phyloP scores from a whole-genome alignment of 2,888 invertebrate species.

The Amiota mariae region DNA sequence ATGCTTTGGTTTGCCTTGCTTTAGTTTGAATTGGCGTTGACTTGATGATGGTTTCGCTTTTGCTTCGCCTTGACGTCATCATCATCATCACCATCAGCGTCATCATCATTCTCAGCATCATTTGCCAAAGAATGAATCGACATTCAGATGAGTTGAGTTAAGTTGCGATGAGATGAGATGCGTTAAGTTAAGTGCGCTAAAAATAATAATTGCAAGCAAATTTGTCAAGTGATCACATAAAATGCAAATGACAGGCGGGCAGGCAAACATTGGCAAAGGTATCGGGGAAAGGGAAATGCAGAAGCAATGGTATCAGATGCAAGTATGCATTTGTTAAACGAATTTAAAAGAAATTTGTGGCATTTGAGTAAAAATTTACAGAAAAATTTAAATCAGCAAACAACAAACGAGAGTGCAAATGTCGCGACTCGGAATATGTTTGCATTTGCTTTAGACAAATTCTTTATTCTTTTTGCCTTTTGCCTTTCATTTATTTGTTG shows the following conservation, averaged over 20 bases:
- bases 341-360: conserved; percentile 22
- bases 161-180: no score
- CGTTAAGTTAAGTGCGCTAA: conserved; percentile 48
- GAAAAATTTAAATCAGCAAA: conserved; percentile 52
- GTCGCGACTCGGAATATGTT: conserved; percentile 49
- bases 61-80: conserved; percentile 49
- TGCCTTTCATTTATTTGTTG: neutral
- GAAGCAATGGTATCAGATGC: conserved; percentile 46
- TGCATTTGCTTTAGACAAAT: neutral
- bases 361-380: conserved; percentile 26
- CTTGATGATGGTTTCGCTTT: no score
- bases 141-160: neutral
- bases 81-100: conserved; percentile 39
- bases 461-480: neutral
- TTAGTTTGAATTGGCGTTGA: no score
- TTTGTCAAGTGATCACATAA: conserved; percentile 58
- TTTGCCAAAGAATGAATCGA: conserved; percentile 11
- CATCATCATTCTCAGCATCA: neutral
- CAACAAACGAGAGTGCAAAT: conserved; percentile 54
- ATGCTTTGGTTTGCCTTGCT: no score
- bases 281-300: conserved; percentile 45
- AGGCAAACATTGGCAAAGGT: neutral
- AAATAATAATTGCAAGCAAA: conserved; percentile 65
- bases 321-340: conserved; percentile 15
- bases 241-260: conserved; percentile 17